These are phyloP conservation scores for Drosophila watanabei DNA, from an alignment of 1,140 invertebrate genomes.

Conservation along the genomic window DNA sequence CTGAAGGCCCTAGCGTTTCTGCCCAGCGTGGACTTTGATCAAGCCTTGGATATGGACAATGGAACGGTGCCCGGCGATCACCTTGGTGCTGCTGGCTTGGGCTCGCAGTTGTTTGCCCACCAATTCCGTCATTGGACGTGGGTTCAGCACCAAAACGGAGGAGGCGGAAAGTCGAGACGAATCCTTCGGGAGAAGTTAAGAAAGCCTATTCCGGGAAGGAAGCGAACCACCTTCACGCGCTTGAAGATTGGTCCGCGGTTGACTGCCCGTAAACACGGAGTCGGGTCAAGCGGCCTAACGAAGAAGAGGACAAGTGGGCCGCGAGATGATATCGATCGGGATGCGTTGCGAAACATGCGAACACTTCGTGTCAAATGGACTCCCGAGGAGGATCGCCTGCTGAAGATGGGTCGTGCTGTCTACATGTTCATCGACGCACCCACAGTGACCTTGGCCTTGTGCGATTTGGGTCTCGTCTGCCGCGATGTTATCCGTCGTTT, in stretches of 20 bases:
- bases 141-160: constrained; percentile 67
- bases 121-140: constrained; percentile 89
- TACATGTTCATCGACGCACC: constrained; percentile 88
- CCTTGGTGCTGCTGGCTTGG: constrained; percentile 90
- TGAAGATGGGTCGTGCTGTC: constrained; percentile 90
- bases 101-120: constrained; percentile 90
- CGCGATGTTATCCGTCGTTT: constrained; percentile 89
- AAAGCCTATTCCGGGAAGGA: constrained; percentile 6
- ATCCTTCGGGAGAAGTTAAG: neutral
- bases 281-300: constrained; percentile 23
- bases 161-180: constrained; percentile 29
- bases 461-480: constrained; percentile 63
- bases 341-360: constrained; percentile 89
- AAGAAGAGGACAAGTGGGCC: constrained; percentile 43
- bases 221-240: constrained; percentile 33
- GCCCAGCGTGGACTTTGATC: constrained; percentile 53
- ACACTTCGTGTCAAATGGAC: constrained; percentile 89
- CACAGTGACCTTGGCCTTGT: constrained; percentile 84
- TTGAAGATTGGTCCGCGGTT: constrained; percentile 51
- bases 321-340: constrained; percentile 90
- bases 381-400: constrained; percentile 88
- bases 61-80: constrained; percentile 90
- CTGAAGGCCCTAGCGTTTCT: constrained; percentile 47
- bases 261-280: constrained; percentile 12
- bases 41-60: constrained; percentile 63